Conservation (phyloP, 2,888 invertebrate genomes). For the Noctua janthina region DNA sequence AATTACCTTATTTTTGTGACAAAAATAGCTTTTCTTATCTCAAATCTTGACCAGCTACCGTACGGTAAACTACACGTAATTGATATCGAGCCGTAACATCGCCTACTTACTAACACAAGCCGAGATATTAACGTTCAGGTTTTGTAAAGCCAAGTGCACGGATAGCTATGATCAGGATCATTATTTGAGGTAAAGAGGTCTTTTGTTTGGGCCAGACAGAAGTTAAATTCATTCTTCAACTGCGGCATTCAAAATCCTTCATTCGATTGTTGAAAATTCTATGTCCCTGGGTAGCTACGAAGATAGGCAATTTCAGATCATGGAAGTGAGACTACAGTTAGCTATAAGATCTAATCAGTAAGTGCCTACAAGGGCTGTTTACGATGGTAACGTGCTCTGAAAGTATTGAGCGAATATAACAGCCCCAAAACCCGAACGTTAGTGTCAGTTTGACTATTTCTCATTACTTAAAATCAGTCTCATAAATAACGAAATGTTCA, state of each 20-base stretch:
- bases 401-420: not conserved
- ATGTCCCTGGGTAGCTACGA: not conserved
- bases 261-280: not conserved
- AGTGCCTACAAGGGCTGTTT: not conserved
- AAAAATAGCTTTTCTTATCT: constrained; percentile 88
- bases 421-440: constrained; percentile 68
- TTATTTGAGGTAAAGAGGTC: not conserved
- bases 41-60: constrained; percentile 78
- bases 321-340: not conserved
- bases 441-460: constrained; percentile 78
- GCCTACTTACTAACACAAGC: constrained; percentile 74
- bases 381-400: not conserved
- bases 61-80: constrained; percentile 84
- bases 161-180: not conserved
- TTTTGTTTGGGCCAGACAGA: constrained; percentile 1
- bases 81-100: constrained; percentile 84
- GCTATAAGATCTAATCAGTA: not conserved
- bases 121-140: constrained; percentile 60
- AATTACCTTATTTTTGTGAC: constrained; percentile 85
- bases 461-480: constrained; percentile 89
- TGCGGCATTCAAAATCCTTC: not conserved
- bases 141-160: constrained; percentile 42
- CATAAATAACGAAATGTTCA: constrained; percentile 83
- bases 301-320: not conserved
- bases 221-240: not conserved